These are phyloP conservation scores for Imbricaverruca yamaguchii DNA, from an alignment of 2,888 invertebrate species.

Conservation along the genomic window DNA sequence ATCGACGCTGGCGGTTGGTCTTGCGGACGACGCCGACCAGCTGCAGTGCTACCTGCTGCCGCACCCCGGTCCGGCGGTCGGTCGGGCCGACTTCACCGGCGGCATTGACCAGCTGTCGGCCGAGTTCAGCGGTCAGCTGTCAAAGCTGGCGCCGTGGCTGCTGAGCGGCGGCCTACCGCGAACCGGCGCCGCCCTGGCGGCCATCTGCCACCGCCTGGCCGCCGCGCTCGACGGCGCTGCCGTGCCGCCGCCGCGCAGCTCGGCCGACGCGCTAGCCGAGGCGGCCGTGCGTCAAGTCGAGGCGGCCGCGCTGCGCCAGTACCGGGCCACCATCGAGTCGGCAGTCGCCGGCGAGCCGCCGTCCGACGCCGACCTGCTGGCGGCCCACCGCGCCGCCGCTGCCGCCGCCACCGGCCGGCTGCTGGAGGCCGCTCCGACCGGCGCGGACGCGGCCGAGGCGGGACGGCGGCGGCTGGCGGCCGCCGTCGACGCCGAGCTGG, in stretches of 20 bases:
- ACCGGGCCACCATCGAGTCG: neutral
- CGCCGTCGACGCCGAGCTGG: neutral
- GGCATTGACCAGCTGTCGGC: neutral
- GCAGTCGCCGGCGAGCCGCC: neutral
- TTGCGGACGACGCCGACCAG: neutral
- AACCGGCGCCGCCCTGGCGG: neutral
- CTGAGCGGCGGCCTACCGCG: neutral
- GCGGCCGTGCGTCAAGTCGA: too few relatives aligned
- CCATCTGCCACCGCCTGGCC: neutral
- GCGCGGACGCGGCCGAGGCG: neutral
- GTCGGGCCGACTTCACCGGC: neutral
- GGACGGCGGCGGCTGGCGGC: neutral
- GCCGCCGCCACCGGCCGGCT: neutral
- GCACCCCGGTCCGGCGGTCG: neutral
- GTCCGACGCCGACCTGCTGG: neutral
- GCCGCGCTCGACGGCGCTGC: neutral
- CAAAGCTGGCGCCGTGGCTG: neutral
- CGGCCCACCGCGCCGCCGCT: neutral
- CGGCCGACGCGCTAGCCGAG: neutral
- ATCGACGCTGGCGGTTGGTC: neutral
- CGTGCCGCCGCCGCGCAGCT: neutral
- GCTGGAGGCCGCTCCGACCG: neutral
- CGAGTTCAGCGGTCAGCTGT: neutral
- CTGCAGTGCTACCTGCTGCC: neutral
- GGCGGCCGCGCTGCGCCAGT: neutral